Conservation (phyloP, 2,113 vertebrate species). For the Promerops cafer region DNA sequence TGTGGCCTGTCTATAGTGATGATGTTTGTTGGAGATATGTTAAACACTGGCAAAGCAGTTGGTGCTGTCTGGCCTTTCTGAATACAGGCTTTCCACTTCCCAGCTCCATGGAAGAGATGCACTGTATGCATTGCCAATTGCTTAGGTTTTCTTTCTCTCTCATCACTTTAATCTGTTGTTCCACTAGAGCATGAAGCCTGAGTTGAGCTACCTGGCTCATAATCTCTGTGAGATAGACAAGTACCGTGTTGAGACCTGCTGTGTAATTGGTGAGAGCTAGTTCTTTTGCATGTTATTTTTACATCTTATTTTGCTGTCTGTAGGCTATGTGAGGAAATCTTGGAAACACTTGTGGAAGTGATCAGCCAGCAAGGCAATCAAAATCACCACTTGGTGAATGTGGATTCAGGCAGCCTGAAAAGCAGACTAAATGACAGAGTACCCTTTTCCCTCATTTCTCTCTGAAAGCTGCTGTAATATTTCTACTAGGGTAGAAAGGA, state of each 20-base stretch:
- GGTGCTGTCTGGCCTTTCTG: not conserved
- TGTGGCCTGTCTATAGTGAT: not conserved
- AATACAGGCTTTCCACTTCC: not conserved
- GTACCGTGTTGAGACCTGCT: slow-evolving; percentile 97
- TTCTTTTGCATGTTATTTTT: not conserved
- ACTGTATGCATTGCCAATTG: not conserved
- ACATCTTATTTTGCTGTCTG: not conserved
- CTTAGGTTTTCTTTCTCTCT: not conserved
- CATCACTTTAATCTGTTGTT: not conserved
- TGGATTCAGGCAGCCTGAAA: not conserved
- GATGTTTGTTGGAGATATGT: not conserved
- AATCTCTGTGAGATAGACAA: slow-evolving; percentile 99
- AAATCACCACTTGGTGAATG: not conserved
- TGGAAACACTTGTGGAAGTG: not conserved
- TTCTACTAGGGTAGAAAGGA: not conserved
- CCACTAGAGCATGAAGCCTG: slow-evolving; percentile 93
- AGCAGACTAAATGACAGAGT: not conserved
- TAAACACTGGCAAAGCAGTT: not conserved
- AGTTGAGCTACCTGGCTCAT: slow-evolving; percentile 95
- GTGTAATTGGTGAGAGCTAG: slow-evolving; percentile 88
- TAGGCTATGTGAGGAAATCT: not conserved
- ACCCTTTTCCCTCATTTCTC: not conserved
- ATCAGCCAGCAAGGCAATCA: not conserved
- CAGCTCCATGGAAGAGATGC: not conserved
- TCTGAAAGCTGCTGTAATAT: not conserved